These are phyloP conservation scores for Passer montanus DNA, from an alignment of 2,113 vertebrate genomes.

Conservation along the genomic window DNA sequence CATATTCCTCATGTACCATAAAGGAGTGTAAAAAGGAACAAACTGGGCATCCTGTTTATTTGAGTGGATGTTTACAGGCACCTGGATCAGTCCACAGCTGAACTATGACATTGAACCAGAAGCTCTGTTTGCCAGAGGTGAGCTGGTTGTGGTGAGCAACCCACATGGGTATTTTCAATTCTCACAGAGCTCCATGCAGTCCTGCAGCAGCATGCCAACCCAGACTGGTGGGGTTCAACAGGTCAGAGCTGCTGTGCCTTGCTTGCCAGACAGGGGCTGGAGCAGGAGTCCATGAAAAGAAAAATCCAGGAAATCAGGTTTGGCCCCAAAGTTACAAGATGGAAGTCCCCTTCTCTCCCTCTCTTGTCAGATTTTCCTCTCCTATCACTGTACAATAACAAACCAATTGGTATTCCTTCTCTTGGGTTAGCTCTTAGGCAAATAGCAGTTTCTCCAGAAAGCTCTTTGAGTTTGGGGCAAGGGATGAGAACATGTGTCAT, in stretches of 20 bases:
- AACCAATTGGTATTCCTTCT: not conserved
- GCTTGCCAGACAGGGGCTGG: not conserved
- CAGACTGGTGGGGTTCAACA: accelerated
- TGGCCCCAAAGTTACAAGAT: not conserved
- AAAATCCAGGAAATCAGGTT: not conserved
- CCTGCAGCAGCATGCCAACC: not conserved
- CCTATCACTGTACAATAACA: not conserved
- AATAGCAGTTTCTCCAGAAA: not conserved
- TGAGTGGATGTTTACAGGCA: not conserved
- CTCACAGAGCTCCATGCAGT: not conserved
- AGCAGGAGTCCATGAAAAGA: not conserved
- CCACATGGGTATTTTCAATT: not conserved
- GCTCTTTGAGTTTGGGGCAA: not conserved
- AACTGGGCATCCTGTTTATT: not conserved
- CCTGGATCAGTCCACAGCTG: too few species aligned
- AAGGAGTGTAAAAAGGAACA: not conserved
- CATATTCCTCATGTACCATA: not conserved
- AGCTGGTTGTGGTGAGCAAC: not conserved
- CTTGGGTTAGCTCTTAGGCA: not conserved
- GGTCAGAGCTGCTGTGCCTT: not conserved
- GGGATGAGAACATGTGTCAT: accelerated
- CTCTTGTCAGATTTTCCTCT: not conserved
- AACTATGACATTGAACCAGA: not conserved
- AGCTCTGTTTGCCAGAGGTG: not conserved
- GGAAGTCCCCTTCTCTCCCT: not conserved